Evolutionary conservation across 2,888 invertebrate genomes (phyloP).

Genomic region (Rambutsinella grinnellia): DNA sequence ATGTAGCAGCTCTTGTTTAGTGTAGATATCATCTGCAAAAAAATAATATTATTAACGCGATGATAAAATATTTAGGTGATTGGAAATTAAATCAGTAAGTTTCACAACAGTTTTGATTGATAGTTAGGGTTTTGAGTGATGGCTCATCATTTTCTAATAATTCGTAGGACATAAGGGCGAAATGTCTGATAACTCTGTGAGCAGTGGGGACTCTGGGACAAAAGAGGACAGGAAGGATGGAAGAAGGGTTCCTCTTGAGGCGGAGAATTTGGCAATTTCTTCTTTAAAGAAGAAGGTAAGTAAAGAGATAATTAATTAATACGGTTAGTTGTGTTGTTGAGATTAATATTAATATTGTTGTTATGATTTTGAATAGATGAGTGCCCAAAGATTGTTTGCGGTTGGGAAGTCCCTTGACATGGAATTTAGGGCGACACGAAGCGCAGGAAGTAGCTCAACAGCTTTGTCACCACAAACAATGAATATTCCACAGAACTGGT

Average conservation of each 20-base stretch:
- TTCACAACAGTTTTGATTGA: too few relatives aligned
- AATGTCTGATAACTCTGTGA: constrained; percentile 36
- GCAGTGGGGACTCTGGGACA: constrained; percentile 12
- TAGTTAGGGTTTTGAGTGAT: too few relatives aligned
- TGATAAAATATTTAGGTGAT: too few relatives aligned
- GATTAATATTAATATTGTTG: neutral
- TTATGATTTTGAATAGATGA: constrained; percentile 21
- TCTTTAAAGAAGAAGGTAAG: constrained; percentile 45
- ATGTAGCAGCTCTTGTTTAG: too few relatives aligned
- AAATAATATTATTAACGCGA: too few relatives aligned
- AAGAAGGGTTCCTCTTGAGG: constrained; percentile 14
- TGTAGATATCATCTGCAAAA: too few relatives aligned
- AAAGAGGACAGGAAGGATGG: constrained; percentile 22
- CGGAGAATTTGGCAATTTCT: constrained; percentile 29
- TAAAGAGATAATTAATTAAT: neutral
- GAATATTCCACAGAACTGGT: constrained; percentile 60
- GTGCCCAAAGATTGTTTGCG: constrained; percentile 27
- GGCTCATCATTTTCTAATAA: too few relatives aligned
- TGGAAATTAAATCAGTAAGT: too few relatives aligned
- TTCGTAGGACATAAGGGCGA: too few relatives aligned
- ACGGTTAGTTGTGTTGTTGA: neutral
- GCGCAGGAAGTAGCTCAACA: constrained; percentile 55
- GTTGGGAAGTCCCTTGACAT: constrained; percentile 45
- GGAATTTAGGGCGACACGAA: constrained; percentile 43
- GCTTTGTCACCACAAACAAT: constrained; percentile 47